Conservation (phyloP, 2,888 invertebrate species). For the Shargacucullia verbasci region DNA sequence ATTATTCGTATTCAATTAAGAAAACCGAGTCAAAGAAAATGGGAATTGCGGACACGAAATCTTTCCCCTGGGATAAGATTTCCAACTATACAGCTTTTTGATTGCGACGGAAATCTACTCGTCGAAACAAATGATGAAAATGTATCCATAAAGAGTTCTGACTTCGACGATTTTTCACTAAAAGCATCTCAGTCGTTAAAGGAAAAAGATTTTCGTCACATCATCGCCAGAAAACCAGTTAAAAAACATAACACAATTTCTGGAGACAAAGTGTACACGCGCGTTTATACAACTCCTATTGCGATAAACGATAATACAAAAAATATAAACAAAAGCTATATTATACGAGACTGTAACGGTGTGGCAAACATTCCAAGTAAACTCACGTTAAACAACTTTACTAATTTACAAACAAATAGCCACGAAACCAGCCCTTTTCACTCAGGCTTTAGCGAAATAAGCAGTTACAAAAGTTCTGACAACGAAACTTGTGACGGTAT, state of each 20-base stretch:
- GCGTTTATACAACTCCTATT: conserved; percentile 74
- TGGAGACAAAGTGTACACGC: conserved; percentile 82
- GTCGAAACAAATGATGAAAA: conserved; percentile 90
- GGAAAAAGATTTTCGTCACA: conserved; percentile 80
- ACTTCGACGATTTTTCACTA: conserved; percentile 69
- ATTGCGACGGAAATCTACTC: conserved; percentile 90
- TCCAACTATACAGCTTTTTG: conserved; percentile 90
- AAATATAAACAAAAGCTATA: conserved; percentile 64
- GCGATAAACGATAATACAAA: conserved; percentile 58
- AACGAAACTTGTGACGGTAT: conserved; percentile 79
- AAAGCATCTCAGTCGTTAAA: conserved; percentile 77
- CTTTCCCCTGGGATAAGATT: conserved; percentile 89
- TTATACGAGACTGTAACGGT: conserved; percentile 71
- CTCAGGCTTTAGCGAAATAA: conserved; percentile 80
- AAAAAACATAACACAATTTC: conserved; percentile 83
- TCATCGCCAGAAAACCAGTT: conserved; percentile 73
- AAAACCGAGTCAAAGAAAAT: conserved; percentile 90
- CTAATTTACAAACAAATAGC: conserved; percentile 74
- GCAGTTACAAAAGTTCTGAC: conserved; percentile 88
- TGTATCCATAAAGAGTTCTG: conserved; percentile 83
- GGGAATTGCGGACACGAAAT: conserved; percentile 91
- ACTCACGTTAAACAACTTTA: conserved; percentile 74
- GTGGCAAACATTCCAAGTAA: conserved; percentile 84
- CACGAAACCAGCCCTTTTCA: conserved; percentile 78
- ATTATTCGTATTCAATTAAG: conserved; percentile 90